phyloP scores from a whole-genome alignment of 2,888 invertebrate species.

The Mimumesa dahlbomi region DNA sequence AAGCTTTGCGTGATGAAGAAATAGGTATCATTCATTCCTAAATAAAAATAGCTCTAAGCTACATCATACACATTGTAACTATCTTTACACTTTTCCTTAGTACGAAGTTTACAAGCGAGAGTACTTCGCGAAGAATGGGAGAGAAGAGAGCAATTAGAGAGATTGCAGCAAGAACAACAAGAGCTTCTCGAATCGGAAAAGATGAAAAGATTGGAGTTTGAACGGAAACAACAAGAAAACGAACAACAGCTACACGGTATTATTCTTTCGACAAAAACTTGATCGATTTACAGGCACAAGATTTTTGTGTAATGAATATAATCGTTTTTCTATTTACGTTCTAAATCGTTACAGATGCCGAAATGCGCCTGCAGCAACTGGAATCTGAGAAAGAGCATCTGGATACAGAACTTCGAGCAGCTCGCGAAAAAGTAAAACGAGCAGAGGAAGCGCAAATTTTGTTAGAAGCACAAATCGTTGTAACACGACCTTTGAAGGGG shows the following conservation, averaged over 20 bases:
- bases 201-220: constrained; percentile 88
- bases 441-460: constrained; percentile 85
- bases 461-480: constrained; percentile 82
- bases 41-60: too few relatives aligned
- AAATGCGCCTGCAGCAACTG: constrained; percentile 85
- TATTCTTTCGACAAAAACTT: too few relatives aligned
- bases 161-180: constrained; percentile 89
- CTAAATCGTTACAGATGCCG: constrained; percentile 80
- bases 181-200: constrained; percentile 88
- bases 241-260: constrained; percentile 86
- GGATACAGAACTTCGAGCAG: constrained; percentile 86
- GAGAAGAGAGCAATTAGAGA: constrained; percentile 89
- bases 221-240: constrained; percentile 86
- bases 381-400: constrained; percentile 87
- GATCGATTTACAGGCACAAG: background rate
- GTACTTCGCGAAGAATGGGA: constrained; percentile 93
- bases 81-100: constrained; percentile 68
- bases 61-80: too few relatives aligned
- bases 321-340: too few relatives aligned
- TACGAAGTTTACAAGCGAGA: constrained; percentile 85
- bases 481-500: constrained; percentile 82
- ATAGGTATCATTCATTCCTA: constrained; percentile 80
- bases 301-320: background rate
- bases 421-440: constrained; percentile 85
- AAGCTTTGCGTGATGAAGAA: constrained; percentile 92